Percentiles rank a stretch among this genome's conserved stretches.
Conservation (phyloP, 2,113 vertebrate genomes). For the Enhydra lutris region DNA sequence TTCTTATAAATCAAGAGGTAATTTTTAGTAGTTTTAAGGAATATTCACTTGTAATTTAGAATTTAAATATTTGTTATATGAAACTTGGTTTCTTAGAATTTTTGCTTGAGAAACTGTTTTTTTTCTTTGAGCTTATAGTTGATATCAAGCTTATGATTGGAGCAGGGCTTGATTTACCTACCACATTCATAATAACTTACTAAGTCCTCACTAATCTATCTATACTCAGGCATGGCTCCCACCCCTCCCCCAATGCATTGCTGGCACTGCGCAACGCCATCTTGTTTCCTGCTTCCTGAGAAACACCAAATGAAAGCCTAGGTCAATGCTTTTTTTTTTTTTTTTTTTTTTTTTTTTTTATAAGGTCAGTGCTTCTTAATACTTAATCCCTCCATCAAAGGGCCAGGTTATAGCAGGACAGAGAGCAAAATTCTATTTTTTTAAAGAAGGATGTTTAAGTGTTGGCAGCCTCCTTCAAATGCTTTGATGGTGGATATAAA, state of each 20-base stretch:
- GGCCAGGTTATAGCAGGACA: background rate
- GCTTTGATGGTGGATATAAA: background rate
- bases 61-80: background rate
- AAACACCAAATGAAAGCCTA: background rate
- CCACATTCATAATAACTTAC: background rate
- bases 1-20: background rate
- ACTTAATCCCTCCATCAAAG: background rate
- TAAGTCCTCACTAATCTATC: background rate
- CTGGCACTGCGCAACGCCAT: background rate
- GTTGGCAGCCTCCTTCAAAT: background rate
- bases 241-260: too few relatives aligned
- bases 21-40: background rate
- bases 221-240: background rate
- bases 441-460: background rate
- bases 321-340: background rate
- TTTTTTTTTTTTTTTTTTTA: too few relatives aligned
- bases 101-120: background rate
- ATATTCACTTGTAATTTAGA: background rate
- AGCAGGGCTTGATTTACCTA: background rate
- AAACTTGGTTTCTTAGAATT: background rate
- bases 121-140: background rate
- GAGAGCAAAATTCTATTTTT: background rate
- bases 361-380: background rate
- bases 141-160: background rate
- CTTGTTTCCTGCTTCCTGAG: background rate